phyloP scores from a whole-genome alignment of 2,888 invertebrate species.

The Drymonia ruficornis region DNA sequence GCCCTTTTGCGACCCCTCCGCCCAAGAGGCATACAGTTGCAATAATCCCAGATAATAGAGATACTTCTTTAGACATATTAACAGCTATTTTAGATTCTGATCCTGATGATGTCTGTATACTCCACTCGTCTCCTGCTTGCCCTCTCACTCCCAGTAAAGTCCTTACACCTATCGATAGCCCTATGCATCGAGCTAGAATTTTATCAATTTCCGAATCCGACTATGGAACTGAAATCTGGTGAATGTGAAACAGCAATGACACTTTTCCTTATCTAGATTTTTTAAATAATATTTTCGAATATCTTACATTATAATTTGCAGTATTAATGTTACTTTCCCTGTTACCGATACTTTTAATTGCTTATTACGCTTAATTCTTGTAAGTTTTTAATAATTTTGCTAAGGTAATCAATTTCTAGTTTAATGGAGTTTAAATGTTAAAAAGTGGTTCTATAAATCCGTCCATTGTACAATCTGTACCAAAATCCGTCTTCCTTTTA shows the following conservation, averaged over 20 bases:
- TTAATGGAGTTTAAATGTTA: too few species aligned
- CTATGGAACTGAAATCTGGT: conserved; percentile 92
- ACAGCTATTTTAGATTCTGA: conserved; percentile 80
- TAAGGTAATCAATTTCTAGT: too few species aligned
- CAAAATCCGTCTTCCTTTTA: conserved; percentile 62
- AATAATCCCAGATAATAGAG: conserved; percentile 66
- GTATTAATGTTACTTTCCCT: conserved; percentile 14
- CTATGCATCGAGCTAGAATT: conserved; percentile 86
- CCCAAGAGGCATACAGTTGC: conserved; percentile 73
- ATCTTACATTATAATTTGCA: conserved; percentile 18
- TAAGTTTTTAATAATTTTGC: conserved; percentile 9
- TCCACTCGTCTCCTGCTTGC: conserved; percentile 77
- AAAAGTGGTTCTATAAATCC: too few species aligned
- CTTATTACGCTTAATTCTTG: conserved; percentile 31
- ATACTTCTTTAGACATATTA: conserved; percentile 71
- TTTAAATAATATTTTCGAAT: conserved; percentile 7
- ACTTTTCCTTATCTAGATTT: not conserved
- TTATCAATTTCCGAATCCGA: conserved; percentile 86
- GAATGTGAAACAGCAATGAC: conserved; percentile 37
- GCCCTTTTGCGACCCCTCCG: conserved; percentile 73
- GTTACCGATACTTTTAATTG: conserved; percentile 28
- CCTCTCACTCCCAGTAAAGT: conserved; percentile 84
- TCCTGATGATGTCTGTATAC: conserved; percentile 69
- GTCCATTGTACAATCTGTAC: conserved; percentile 55
- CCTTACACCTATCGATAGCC: conserved; percentile 86